Evolutionary conservation across 1,140 invertebrate species (phyloP).

Genomic region (Pseudachorutes palmiensis): DNA sequence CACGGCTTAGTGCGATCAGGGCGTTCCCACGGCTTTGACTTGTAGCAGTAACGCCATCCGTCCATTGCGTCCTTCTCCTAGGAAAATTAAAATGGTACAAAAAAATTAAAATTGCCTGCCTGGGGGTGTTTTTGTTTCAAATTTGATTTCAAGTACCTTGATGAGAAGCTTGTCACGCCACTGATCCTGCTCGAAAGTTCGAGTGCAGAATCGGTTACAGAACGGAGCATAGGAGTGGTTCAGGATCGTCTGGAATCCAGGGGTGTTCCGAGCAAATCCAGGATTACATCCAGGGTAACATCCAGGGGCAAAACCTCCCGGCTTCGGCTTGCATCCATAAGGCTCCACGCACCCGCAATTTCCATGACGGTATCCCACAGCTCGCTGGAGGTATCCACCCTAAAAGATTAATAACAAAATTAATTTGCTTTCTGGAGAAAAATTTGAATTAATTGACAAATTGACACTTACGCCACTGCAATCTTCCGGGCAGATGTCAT

Average conservation of each 20-base stretch:
- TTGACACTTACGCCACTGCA: constrained; percentile 37
- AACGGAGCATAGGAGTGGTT: constrained; percentile 35
- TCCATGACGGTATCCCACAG: constrained; percentile 26
- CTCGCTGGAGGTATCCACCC: constrained; percentile 33
- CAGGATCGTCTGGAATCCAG: constrained; percentile 33
- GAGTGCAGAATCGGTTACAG: constrained; percentile 35
- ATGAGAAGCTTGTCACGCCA: constrained; percentile 32
- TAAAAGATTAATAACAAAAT: constrained; percentile 5
- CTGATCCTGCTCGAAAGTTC: constrained; percentile 34
- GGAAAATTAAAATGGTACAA: not conserved
- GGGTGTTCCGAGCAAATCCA: constrained; percentile 15
- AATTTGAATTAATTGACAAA: not conserved
- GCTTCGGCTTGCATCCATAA: constrained; percentile 11
- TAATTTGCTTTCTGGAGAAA: not conserved
- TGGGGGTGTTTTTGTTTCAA: too few species aligned
- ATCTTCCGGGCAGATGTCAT: constrained; percentile 50
- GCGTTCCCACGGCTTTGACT: constrained; percentile 31
- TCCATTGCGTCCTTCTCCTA: constrained; percentile 35
- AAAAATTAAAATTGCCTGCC: too few species aligned
- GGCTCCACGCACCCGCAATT: constrained; percentile 32
- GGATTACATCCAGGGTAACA: constrained; percentile 17
- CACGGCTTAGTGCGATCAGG: constrained; percentile 33
- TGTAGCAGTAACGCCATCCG: constrained; percentile 35
- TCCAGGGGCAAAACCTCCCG: constrained; percentile 1
- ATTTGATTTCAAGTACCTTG: constrained; percentile 16